phyloP scores from a whole-genome alignment of 2,888 invertebrate genomes.

The Papilio elwesi region DNA sequence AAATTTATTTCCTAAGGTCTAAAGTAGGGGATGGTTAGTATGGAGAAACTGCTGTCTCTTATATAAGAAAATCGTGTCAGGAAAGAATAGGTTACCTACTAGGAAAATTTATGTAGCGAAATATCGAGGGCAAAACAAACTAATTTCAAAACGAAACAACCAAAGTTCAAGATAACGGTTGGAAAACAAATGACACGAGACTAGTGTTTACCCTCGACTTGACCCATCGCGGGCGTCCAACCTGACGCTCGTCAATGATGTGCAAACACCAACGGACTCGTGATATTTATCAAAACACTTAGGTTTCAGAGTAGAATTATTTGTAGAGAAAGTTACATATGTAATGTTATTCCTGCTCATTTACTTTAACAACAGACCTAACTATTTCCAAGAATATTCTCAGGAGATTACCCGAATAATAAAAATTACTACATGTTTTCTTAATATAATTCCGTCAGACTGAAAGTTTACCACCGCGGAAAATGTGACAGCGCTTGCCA shows the following conservation, averaged over 20 bases:
- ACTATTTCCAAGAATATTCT: background rate
- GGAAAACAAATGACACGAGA: constrained; percentile 21
- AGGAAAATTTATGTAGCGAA: background rate
- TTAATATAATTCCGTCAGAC: too few species aligned
- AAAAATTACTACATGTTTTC: too few species aligned
- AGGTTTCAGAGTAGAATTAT: constrained; percentile 27
- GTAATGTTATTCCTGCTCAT: background rate
- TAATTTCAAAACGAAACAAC: background rate
- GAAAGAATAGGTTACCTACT: background rate
- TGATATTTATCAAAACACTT: constrained; percentile 36
- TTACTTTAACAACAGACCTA: background rate
- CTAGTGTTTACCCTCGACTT: constrained; percentile 34
- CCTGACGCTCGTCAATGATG: constrained; percentile 8
- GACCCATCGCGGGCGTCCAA: constrained; percentile 36
- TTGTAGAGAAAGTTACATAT: constrained; percentile 30
- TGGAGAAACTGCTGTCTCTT: too few species aligned
- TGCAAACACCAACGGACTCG: constrained; percentile 30
- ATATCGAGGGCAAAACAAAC: constrained; percentile 2
- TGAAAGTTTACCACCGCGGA: too few species aligned
- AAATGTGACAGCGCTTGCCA: too few species aligned
- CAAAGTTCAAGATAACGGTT: constrained; percentile 22
- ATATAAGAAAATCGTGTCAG: background rate
- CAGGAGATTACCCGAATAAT: too few species aligned
- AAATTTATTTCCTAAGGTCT: too few species aligned
- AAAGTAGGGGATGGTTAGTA: too few species aligned